Conservation (phyloP, 2,113 vertebrate species). For the Chionodraco myersi region DNA sequence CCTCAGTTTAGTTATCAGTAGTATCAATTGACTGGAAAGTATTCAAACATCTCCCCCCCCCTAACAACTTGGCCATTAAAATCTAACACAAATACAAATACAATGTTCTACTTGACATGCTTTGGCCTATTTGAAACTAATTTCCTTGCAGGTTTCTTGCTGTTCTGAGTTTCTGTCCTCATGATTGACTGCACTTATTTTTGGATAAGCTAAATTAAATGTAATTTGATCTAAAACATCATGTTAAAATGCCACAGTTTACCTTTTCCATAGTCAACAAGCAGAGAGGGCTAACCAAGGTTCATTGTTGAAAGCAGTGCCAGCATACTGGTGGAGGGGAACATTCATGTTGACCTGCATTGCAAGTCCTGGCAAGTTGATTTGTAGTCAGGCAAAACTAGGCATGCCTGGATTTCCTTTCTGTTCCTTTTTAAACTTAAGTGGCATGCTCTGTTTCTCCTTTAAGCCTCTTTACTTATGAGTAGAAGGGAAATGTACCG, state of each 20-base stretch:
- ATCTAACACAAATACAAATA: too few species aligned
- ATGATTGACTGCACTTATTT: too few species aligned
- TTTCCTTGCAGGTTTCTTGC: too few species aligned
- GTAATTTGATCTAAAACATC: too few species aligned
- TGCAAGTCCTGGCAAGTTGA: constrained; percentile 27
- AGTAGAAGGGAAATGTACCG: neutral
- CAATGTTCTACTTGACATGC: too few species aligned
- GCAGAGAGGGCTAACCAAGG: too few species aligned
- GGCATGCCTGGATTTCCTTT: constrained; percentile 3
- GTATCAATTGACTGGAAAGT: neutral
- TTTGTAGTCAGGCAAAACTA: neutral
- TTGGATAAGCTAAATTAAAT: too few species aligned
- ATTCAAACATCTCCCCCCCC: too few species aligned
- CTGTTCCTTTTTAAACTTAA: neutral
- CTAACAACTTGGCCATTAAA: too few species aligned
- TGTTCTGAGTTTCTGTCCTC: too few species aligned
- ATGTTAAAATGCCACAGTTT: neutral
- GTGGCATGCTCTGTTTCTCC: neutral
- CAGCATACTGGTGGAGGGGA: neutral
- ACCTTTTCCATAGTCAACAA: neutral
- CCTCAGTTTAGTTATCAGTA: neutral
- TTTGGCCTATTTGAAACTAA: too few species aligned
- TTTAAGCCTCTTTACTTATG: neutral
- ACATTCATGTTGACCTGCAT: constrained; percentile 5
- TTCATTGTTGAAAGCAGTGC: neutral